These are phyloP conservation scores for Aporrectodea caliginosa DNA, from an alignment of 1,140 invertebrate genomes.

Conservation along the genomic window DNA sequence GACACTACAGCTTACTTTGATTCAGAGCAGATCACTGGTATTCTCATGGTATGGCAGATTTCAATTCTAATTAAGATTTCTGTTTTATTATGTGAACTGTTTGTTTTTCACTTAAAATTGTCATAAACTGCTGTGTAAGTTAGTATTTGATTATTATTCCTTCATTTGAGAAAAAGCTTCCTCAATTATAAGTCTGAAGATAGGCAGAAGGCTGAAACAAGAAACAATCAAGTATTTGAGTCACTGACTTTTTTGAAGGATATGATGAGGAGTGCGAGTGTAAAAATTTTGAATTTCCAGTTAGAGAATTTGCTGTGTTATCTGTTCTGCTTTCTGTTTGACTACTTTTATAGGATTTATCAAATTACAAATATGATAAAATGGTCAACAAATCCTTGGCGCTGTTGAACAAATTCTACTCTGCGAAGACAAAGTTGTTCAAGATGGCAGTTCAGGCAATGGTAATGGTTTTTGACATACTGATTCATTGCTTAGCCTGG, in stretches of 20 bases:
- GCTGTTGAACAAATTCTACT: constrained; percentile 34
- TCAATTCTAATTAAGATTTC: background rate
- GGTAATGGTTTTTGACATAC: constrained; percentile 29
- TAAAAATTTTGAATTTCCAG: too few relatives aligned
- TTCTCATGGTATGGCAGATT: constrained; percentile 43
- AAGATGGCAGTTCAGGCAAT: constrained; percentile 48
- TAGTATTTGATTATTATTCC: too few relatives aligned
- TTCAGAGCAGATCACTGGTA: constrained; percentile 41
- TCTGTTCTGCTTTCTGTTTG: too few relatives aligned
- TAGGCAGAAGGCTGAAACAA: too few relatives aligned
- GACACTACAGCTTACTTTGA: constrained; percentile 43
- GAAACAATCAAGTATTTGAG: too few relatives aligned
- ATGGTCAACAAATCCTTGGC: constrained; percentile 33
- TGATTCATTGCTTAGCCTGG: too few relatives aligned
- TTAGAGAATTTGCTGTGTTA: too few relatives aligned
- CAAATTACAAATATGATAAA: constrained; percentile 34
- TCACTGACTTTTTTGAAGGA: too few relatives aligned
- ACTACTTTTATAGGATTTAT: constrained; percentile 32
- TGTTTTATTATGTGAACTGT: background rate
- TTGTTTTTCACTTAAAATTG: background rate
- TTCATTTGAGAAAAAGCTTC: too few relatives aligned
- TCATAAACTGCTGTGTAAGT: background rate
- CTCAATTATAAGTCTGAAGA: too few relatives aligned
- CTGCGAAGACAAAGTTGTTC: constrained; percentile 40
- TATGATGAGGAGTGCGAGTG: too few relatives aligned